Evolutionary conservation across 2,888 invertebrate genomes (phyloP).

Genomic region (Lomographa bimaculata): DNA sequence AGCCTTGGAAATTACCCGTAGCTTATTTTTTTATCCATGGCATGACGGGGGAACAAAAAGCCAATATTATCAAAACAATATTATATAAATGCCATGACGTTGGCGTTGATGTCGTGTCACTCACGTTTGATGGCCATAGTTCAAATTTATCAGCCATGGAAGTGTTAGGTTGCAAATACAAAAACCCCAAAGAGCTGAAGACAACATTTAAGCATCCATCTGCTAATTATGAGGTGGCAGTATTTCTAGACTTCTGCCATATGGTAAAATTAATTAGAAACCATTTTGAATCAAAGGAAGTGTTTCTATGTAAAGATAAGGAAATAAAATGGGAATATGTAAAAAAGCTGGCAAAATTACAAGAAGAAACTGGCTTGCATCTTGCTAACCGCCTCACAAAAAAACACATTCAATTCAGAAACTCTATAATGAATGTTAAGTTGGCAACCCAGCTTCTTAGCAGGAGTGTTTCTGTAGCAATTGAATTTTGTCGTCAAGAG

Average conservation of each 20-base stretch:
- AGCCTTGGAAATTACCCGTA: slow-evolving; percentile 41
- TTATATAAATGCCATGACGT: slow-evolving; percentile 26
- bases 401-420: background rate
- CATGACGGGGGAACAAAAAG: slow-evolving; percentile 30
- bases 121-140: slow-evolving; percentile 32
- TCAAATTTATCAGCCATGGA: slow-evolving; percentile 27
- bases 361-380: background rate
- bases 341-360: background rate
- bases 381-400: background rate
- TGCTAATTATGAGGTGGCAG: slow-evolving; percentile 24
- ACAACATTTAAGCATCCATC: slow-evolving; percentile 21
- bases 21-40: slow-evolving; percentile 41
- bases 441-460: slow-evolving; percentile 23
- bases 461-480: slow-evolving; percentile 2
- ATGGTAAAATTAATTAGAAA: slow-evolving; percentile 33
- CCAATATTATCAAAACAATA: slow-evolving; percentile 24
- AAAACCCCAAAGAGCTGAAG: slow-evolving; percentile 2
- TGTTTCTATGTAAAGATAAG: slow-evolving; percentile 22
- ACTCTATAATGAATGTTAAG: slow-evolving; percentile 28
- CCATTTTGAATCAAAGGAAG: too few relatives aligned
- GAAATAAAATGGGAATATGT: background rate
- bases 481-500: slow-evolving; percentile 22
- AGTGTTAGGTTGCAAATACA: slow-evolving; percentile 25
- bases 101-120: slow-evolving; percentile 27
- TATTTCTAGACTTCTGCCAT: slow-evolving; percentile 27